These are phyloP conservation scores for Amphipyra berbera DNA, from an alignment of 2,888 invertebrate species.

Conservation along the genomic window DNA sequence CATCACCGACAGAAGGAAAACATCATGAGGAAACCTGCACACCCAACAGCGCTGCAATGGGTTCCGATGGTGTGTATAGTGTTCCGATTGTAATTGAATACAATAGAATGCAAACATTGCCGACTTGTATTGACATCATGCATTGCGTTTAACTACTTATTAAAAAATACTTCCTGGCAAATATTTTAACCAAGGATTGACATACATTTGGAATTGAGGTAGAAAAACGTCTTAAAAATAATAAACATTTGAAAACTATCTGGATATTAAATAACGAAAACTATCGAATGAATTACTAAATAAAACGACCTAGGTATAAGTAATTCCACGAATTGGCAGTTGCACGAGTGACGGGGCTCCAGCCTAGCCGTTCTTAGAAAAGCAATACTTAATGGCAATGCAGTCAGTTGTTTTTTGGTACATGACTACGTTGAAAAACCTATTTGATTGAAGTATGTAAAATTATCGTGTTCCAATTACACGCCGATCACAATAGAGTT, in stretches of 20 bases:
- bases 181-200: not conserved
- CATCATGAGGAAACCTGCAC: too few relatives aligned
- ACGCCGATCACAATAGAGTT: slow-evolving; percentile 29
- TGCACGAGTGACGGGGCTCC: slow-evolving; percentile 66
- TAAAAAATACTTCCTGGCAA: not conserved
- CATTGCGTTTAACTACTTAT: too few relatives aligned
- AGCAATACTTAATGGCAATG: slow-evolving; percentile 65
- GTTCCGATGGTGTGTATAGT: too few relatives aligned
- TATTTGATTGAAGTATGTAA: slow-evolving; percentile 41
- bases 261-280: slow-evolving; percentile 24
- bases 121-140: too few relatives aligned
- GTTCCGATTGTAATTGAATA: too few relatives aligned
- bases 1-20: too few relatives aligned
- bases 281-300: slow-evolving; percentile 40
- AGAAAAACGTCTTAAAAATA: slow-evolving; percentile 5
- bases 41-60: too few relatives aligned
- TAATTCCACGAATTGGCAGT: slow-evolving; percentile 67
- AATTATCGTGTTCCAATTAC: slow-evolving; percentile 40
- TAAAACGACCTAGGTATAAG: slow-evolving; percentile 61
- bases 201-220: slow-evolving; percentile 1
- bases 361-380: slow-evolving; percentile 67
- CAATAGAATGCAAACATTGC: too few relatives aligned
- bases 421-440: slow-evolving; percentile 40
- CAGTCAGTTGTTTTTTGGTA: slow-evolving; percentile 62
- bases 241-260: slow-evolving; percentile 5